These are phyloP conservation scores for Chionodraco myersi DNA, from an alignment of 2,113 vertebrate species.

Conservation along the genomic window DNA sequence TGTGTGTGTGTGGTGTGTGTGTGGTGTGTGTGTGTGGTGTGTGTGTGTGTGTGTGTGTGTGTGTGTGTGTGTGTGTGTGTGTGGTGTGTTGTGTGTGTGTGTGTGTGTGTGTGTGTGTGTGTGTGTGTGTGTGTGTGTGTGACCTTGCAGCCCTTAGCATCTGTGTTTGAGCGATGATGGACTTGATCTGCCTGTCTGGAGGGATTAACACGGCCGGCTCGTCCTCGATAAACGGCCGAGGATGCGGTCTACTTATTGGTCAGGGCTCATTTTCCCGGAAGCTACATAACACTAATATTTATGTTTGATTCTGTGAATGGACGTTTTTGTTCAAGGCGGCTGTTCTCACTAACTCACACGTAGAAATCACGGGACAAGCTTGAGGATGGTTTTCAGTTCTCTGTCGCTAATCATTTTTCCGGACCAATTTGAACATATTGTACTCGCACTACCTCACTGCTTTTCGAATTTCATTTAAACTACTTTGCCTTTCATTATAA, in stretches of 20 bases:
- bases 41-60: background rate
- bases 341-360: slow-evolving; percentile 13
- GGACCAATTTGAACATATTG: too few species aligned
- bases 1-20: too few species aligned
- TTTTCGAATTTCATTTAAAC: too few species aligned
- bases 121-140: background rate
- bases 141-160: slow-evolving; percentile 55
- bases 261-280: slow-evolving; percentile 49
- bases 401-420: background rate
- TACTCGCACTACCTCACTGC: too few species aligned
- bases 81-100: too few species aligned
- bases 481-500: too few species aligned
- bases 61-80: background rate
- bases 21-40: too few species aligned
- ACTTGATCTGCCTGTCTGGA: slow-evolving; percentile 55
- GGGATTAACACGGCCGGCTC: slow-evolving; percentile 42
- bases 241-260: slow-evolving; percentile 58
- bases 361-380: slow-evolving; percentile 16
- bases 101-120: too few species aligned
- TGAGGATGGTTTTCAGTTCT: slow-evolving; percentile 23
- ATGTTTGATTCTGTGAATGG: slow-evolving; percentile 40
- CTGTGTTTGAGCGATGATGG: slow-evolving; percentile 59
- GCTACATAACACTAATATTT: slow-evolving; percentile 68
- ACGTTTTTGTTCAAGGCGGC: slow-evolving; percentile 20
- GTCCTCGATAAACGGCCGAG: slow-evolving; percentile 37